Conservation (phyloP, 1,140 invertebrate genomes). For the Pseudobourletiella spinata region DNA sequence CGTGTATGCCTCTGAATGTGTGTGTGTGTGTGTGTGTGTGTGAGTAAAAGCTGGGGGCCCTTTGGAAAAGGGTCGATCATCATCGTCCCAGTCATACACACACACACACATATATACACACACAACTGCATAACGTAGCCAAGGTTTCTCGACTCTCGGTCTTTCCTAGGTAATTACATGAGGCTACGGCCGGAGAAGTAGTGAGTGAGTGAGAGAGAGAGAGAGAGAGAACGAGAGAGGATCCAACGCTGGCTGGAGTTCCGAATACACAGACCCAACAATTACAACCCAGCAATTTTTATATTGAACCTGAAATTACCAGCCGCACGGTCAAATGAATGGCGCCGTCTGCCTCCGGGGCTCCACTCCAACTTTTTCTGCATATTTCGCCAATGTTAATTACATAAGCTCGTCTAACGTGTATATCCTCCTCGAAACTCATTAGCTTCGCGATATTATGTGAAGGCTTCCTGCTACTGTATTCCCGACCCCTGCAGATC, state of each 20-base stretch:
- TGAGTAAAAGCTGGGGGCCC: neutral
- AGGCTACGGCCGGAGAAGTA: neutral
- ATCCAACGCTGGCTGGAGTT: constrained; percentile 5
- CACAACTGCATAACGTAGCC: no score
- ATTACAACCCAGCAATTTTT: constrained; percentile 38
- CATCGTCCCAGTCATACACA: neutral
- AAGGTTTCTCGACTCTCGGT: no score
- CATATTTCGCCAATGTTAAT: constrained; percentile 36
- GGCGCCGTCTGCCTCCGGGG: constrained; percentile 35
- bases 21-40: no score
- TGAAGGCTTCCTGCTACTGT: constrained; percentile 32
- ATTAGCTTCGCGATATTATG: constrained; percentile 33
- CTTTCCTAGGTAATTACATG: constrained; percentile 5
- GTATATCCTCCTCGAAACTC: constrained; percentile 34
- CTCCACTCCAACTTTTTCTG: constrained; percentile 29
- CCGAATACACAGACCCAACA: constrained; percentile 28
- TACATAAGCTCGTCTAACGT: constrained; percentile 31
- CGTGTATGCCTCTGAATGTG: no score
- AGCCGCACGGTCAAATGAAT: constrained; percentile 36
- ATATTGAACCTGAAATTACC: constrained; percentile 38
- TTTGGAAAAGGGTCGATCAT: constrained; percentile 6
- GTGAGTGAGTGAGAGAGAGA: neutral
- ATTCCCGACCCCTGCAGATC: constrained; percentile 21
- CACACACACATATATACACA: no score
- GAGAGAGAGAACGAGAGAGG: neutral